phyloP scores from a whole-genome alignment of 2,113 vertebrate genomes.

The Hystrix cristata region DNA sequence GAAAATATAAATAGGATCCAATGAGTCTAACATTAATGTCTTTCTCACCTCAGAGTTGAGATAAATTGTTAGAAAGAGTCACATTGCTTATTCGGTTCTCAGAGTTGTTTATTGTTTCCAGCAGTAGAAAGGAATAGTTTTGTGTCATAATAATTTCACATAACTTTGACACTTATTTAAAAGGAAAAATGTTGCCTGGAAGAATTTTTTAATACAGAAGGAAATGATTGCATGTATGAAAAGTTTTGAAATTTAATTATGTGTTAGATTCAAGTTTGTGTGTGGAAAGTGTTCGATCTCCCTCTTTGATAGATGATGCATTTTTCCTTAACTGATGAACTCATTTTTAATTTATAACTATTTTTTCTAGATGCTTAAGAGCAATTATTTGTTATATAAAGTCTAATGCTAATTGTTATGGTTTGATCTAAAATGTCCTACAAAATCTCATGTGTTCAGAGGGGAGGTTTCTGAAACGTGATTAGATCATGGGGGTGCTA shows the following conservation, averaged over 20 bases:
- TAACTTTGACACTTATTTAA: slow-evolving; percentile 62
- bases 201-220: slow-evolving; percentile 34
- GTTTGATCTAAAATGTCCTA: background rate
- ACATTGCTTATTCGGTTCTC: slow-evolving; percentile 59
- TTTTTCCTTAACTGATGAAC: slow-evolving; percentile 74
- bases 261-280: slow-evolving; percentile 62
- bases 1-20: slow-evolving; percentile 35
- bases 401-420: background rate
- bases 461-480: background rate
- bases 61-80: background rate
- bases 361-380: slow-evolving; percentile 57
- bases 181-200: slow-evolving; percentile 29
- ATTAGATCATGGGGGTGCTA: background rate
- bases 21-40: background rate
- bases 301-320: slow-evolving; percentile 60
- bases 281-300: slow-evolving; percentile 40
- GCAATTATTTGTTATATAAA: background rate
- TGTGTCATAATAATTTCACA: slow-evolving; percentile 56
- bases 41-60: slow-evolving; percentile 57
- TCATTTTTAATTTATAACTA: slow-evolving; percentile 65
- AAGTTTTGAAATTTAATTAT: slow-evolving; percentile 64
- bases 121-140: slow-evolving; percentile 53
- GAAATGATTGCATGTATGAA: slow-evolving; percentile 58
- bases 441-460: background rate
- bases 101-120: slow-evolving; percentile 42